Evolutionary conservation across 2,888 invertebrate genomes (phyloP).

Genomic region (Melanophora roralis): DNA sequence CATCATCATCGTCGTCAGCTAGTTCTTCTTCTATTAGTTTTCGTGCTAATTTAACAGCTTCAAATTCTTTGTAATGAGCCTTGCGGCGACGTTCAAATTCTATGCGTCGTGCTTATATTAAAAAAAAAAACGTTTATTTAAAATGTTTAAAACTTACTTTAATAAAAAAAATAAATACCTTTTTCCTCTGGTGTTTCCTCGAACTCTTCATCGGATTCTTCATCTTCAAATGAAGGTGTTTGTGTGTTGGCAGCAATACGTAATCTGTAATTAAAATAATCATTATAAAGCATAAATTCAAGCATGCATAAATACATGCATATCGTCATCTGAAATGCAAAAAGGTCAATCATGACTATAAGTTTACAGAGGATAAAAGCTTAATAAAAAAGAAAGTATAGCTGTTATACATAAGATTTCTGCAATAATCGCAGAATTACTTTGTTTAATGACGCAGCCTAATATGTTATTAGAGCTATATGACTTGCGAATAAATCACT

Average conservation of each 20-base stretch:
- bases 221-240: conserved; percentile 77
- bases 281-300: no score
- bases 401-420: no score
- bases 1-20: conserved; percentile 86
- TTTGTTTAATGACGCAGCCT: no score
- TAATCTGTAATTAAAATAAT: conserved; percentile 69
- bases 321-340: no score
- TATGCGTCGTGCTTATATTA: conserved; percentile 81
- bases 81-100: conserved; percentile 96
- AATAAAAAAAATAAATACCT: conserved; percentile 70
- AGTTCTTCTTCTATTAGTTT: conserved; percentile 94
- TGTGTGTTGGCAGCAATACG: conserved; percentile 74
- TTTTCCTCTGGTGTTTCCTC: conserved; percentile 82
- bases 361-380: no score
- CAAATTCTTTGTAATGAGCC: conserved; percentile 98
- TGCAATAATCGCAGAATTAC: no score
- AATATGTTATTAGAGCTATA: no score
- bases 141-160: not conserved
- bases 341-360: no score
- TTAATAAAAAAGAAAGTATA: no score
- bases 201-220: conserved; percentile 80
- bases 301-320: no score
- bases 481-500: no score
- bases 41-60: conserved; percentile 93
- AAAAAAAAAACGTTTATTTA: not conserved